Conservation (phyloP, 2,113 vertebrate genomes). For the Notiomystis cincta region DNA sequence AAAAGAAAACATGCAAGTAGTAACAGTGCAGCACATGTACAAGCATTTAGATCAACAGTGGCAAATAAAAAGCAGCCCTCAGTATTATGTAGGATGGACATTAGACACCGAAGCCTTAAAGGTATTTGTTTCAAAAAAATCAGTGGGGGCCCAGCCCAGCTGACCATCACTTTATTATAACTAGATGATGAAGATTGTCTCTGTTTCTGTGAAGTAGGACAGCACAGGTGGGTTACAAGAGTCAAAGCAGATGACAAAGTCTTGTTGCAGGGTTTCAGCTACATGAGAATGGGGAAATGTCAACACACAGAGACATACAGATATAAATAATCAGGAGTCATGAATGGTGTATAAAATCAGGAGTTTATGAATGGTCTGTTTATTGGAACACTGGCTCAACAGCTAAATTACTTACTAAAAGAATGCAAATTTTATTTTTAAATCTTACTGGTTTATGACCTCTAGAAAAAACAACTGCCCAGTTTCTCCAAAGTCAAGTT, state of each 20-base stretch:
- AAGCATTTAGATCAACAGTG: background rate
- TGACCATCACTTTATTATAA: background rate
- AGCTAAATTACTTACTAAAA: background rate
- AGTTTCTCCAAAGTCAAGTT: background rate
- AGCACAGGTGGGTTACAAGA: background rate
- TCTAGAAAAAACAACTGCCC: background rate
- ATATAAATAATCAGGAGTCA: background rate
- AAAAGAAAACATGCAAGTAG: background rate
- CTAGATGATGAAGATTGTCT: background rate
- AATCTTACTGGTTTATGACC: background rate
- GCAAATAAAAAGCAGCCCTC: background rate
- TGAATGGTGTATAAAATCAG: background rate
- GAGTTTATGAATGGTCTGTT: background rate
- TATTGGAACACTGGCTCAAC: background rate
- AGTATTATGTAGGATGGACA: background rate
- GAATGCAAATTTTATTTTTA: background rate
- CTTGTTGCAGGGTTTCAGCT: background rate
- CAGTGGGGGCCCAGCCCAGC: background rate
- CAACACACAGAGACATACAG: background rate
- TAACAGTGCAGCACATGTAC: accelerated
- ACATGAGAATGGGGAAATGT: background rate
- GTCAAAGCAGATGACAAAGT: background rate
- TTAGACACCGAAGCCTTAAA: background rate
- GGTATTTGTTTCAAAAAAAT: background rate
- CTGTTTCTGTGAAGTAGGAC: background rate